phyloP scores from a whole-genome alignment of 1,140 invertebrate genomes.

The Leptestheria dahalacensis region DNA sequence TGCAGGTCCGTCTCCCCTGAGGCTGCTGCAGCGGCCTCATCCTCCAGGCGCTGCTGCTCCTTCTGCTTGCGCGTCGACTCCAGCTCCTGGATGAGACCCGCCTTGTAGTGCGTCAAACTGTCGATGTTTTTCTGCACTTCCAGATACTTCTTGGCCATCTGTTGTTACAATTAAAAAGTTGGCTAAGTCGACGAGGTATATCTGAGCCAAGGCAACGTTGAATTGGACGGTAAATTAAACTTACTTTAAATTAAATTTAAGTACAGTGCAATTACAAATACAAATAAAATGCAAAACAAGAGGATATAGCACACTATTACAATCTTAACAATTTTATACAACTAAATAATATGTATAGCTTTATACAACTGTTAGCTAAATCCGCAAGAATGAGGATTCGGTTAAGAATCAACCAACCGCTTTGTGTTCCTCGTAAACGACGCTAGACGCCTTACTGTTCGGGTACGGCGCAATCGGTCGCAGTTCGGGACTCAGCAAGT shows the following conservation, averaged over 20 bases:
- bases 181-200: too few relatives aligned
- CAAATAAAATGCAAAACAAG: too few relatives aligned
- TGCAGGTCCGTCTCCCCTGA: slow-evolving; percentile 2
- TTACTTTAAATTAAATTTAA: too few relatives aligned
- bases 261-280: too few relatives aligned
- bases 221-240: too few relatives aligned
- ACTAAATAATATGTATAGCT: too few relatives aligned
- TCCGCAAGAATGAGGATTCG: too few relatives aligned
- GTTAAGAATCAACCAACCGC: slow-evolving; percentile 22
- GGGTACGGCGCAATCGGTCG: slow-evolving; percentile 29
- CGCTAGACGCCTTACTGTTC: slow-evolving; percentile 29
- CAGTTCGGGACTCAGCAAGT: slow-evolving; percentile 24
- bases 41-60: slow-evolving; percentile 6
- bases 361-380: too few relatives aligned
- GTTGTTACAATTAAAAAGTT: not conserved
- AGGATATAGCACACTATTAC: too few relatives aligned
- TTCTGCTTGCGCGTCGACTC: slow-evolving; percentile 20
- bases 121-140: slow-evolving; percentile 27
- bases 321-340: too few relatives aligned
- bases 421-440: slow-evolving; percentile 31
- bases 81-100: slow-evolving; percentile 24
- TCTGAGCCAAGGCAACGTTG: too few relatives aligned
- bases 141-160: slow-evolving; percentile 27
- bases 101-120: slow-evolving; percentile 24
- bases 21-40: not conserved